Conservation (phyloP, 2,113 vertebrate genomes). For the Pelobates fuscus region DNA sequence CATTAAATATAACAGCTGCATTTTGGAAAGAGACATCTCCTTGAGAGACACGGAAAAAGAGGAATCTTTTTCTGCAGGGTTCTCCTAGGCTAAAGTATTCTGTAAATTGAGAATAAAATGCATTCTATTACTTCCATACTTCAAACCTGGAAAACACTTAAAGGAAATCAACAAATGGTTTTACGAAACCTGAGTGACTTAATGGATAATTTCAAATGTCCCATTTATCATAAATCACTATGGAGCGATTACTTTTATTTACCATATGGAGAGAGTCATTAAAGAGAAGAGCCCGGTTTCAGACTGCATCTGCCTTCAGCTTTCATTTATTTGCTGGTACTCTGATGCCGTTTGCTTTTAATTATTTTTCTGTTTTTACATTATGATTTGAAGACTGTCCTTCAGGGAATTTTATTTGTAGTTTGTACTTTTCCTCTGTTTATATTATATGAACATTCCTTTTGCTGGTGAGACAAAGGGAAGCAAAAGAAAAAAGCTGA, state of each 20-base stretch:
- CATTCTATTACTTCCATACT: slow-evolving; percentile 42
- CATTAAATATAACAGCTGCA: slow-evolving; percentile 42
- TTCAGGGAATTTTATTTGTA: slow-evolving; percentile 20
- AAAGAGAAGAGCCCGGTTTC: slow-evolving; percentile 37
- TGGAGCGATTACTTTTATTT: slow-evolving; percentile 45
- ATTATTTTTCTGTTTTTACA: slow-evolving; percentile 31
- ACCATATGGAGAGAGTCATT: slow-evolving; percentile 46
- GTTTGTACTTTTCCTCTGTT: slow-evolving; percentile 1
- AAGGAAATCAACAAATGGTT: slow-evolving; percentile 50
- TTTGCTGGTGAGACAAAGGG: neutral
- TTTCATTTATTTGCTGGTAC: slow-evolving; percentile 14
- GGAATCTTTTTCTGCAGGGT: slow-evolving; percentile 34
- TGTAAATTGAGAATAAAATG: slow-evolving; percentile 40
- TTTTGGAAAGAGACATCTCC: slow-evolving; percentile 34
- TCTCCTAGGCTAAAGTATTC: slow-evolving; percentile 12
- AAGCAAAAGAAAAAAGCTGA: neutral
- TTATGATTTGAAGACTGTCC: slow-evolving; percentile 24
- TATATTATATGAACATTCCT: slow-evolving; percentile 9
- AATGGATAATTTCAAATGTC: slow-evolving; percentile 50
- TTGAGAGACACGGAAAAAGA: slow-evolving; percentile 26
- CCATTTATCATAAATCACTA: slow-evolving; percentile 50
- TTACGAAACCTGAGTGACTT: slow-evolving; percentile 48
- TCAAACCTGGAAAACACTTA: slow-evolving; percentile 45
- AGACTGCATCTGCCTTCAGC: slow-evolving; percentile 26
- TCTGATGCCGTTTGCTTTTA: slow-evolving; percentile 28